phyloP scores from a whole-genome alignment of 2,113 vertebrate genomes.

The Dipodomys stephensi region DNA sequence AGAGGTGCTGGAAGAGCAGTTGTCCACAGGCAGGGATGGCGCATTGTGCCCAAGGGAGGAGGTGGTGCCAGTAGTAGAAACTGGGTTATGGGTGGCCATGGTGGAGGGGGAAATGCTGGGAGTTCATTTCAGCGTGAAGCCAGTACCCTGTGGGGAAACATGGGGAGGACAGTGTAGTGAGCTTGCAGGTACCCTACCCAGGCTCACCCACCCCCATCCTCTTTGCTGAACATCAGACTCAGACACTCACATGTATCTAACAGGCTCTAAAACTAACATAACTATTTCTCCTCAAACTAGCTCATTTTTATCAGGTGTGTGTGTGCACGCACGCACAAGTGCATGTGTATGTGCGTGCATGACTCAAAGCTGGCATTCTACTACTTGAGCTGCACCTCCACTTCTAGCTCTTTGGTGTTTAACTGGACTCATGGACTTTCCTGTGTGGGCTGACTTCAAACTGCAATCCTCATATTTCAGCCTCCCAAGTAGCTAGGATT shows the following conservation, averaged over 20 bases:
- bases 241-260: background rate
- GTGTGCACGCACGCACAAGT: no score
- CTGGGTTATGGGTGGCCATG: constrained; percentile 84
- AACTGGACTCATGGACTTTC: no score
- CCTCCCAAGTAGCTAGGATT: no score
- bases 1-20: constrained; percentile 65
- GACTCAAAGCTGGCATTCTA: no score
- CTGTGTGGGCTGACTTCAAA: no score
- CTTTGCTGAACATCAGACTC: background rate
- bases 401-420: no score
- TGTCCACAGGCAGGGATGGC: constrained; percentile 76
- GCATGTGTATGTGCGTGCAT: no score
- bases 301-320: background rate
- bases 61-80: constrained; percentile 64
- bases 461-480: no score
- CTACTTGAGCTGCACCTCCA: no score
- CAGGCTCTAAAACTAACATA: background rate
- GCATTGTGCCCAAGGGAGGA: constrained; percentile 81
- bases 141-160: constrained; percentile 72
- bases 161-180: constrained; percentile 9
- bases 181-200: background rate
- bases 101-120: constrained; percentile 72
- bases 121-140: constrained; percentile 85
- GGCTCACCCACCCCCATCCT: background rate
- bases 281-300: background rate